Conservation (phyloP, 2,888 invertebrate genomes). For the Macrophya annulata region DNA sequence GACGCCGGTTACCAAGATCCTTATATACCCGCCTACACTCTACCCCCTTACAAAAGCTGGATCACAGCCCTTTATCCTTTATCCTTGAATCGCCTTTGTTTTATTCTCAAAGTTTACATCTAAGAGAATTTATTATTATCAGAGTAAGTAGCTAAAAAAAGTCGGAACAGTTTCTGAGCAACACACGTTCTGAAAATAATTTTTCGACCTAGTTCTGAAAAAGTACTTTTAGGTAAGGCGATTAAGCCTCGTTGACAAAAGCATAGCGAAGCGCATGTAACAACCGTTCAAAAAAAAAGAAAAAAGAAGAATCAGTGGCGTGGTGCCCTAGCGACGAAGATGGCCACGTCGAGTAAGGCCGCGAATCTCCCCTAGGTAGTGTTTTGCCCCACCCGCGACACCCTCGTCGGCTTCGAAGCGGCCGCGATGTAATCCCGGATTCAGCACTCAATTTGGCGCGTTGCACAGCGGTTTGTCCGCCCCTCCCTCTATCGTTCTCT, state of each 20-base stretch:
- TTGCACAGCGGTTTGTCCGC: slow-evolving; percentile 76
- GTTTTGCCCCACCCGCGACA: slow-evolving; percentile 47
- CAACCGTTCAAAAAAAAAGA: not conserved
- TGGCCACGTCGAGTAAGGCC: slow-evolving; percentile 57
- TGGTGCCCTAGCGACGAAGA: slow-evolving; percentile 19
- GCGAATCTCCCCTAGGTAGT: slow-evolving; percentile 55
- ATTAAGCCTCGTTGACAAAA: not conserved
- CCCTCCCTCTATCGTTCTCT: slow-evolving; percentile 62
- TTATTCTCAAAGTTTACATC: not conserved
- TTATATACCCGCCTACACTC: slow-evolving; percentile 1
- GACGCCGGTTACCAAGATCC: slow-evolving; percentile 48
- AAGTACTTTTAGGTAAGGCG: not conserved
- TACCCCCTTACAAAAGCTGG: not conserved
- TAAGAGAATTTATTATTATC: not conserved
- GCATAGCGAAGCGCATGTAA: too few relatives aligned
- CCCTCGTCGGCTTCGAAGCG: slow-evolving; percentile 57
- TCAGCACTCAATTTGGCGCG: slow-evolving; percentile 75
- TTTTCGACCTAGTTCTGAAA: not conserved
- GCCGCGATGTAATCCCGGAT: slow-evolving; percentile 76
- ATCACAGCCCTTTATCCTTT: not conserved
- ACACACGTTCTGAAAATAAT: not conserved
- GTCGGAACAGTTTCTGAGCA: not conserved
- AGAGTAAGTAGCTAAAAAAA: not conserved
- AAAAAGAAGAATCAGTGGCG: not conserved
- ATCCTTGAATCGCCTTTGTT: not conserved